Evolutionary conservation across 1,140 invertebrate genomes (phyloP).

Genomic region (Oreohelix idahoensis): DNA sequence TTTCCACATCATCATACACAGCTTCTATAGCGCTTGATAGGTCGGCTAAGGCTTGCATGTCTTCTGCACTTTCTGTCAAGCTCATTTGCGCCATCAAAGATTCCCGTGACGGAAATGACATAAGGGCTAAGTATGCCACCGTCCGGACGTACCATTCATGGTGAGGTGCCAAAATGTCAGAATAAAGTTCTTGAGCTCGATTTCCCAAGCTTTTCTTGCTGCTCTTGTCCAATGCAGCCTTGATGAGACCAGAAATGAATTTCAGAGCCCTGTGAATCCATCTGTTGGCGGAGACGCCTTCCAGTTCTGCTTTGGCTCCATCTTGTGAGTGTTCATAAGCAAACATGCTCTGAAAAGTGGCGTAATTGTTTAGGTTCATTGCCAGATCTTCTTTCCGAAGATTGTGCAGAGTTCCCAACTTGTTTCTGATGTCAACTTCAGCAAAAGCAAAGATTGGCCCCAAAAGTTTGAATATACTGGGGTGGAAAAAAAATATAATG

Average conservation of each 20-base stretch:
- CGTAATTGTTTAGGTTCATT: not conserved
- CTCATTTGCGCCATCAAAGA: not conserved
- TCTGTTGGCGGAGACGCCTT: not conserved
- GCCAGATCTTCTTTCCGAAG: not conserved
- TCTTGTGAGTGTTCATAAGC: conserved; percentile 5
- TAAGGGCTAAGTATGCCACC: not conserved
- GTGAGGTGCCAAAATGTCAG: not conserved
- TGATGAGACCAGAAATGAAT: not conserved
- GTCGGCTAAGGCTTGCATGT: not conserved
- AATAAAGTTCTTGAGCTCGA: not conserved
- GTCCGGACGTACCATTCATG: conserved; percentile 14
- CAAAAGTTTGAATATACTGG: conserved; percentile 7
- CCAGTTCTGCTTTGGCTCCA: not conserved
- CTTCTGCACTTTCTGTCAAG: not conserved
- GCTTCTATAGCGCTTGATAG: not conserved
- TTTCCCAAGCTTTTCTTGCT: not conserved
- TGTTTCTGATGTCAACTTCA: not conserved
- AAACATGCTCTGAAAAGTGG: conserved; percentile 20
- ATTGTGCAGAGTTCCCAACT: not conserved
- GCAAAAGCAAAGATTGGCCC: conserved; percentile 9
- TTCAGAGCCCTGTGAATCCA: conserved; percentile 10
- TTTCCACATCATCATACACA: conserved; percentile 3
- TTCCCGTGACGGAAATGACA: not conserved
- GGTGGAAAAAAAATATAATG: no score
- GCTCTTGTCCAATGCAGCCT: not conserved